phyloP scores from a whole-genome alignment of 2,888 invertebrate genomes.

The Artemia sp. region DNA sequence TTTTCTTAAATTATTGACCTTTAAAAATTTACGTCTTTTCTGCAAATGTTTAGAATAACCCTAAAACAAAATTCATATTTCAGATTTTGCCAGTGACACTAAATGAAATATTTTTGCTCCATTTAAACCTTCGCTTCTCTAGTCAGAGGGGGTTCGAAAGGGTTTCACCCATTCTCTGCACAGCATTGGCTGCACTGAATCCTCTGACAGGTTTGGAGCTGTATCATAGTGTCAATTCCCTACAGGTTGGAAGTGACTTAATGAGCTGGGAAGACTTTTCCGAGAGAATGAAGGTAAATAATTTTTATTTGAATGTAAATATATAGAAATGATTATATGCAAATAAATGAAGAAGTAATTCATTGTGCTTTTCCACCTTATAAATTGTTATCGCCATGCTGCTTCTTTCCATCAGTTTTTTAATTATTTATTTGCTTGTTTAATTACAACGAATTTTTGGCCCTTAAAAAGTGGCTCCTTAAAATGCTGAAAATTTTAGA shows the following conservation, averaged over 20 bases:
- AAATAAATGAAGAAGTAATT: too few species aligned
- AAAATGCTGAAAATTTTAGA: too few species aligned
- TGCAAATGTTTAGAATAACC: too few species aligned
- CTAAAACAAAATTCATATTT: neutral
- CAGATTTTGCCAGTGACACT: constrained; percentile 61
- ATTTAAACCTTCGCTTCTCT: constrained; percentile 77
- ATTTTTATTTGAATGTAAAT: neutral
- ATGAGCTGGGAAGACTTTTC: constrained; percentile 72
- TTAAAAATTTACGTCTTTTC: too few species aligned
- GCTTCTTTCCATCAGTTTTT: too few species aligned
- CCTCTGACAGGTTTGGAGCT: constrained; percentile 78
- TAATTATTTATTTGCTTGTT: too few species aligned
- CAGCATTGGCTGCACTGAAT: constrained; percentile 75
- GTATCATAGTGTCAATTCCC: constrained; percentile 77
- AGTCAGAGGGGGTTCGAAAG: constrained; percentile 77
- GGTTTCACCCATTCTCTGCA: constrained; percentile 68
- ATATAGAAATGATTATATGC: neutral
- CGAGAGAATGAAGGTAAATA: constrained; percentile 53
- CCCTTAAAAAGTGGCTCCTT: too few species aligned
- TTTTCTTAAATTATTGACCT: too few species aligned
- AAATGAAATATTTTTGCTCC: constrained; percentile 72
- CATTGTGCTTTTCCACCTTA: too few species aligned
- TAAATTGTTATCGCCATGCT: too few species aligned
- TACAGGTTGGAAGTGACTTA: constrained; percentile 56
- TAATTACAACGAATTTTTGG: too few species aligned